Percentiles rank a stretch among this genome's conserved stretches.
Evolutionary conservation across 2,888 invertebrate species (phyloP).

Genomic region (Liodrosophila aerea): DNA sequence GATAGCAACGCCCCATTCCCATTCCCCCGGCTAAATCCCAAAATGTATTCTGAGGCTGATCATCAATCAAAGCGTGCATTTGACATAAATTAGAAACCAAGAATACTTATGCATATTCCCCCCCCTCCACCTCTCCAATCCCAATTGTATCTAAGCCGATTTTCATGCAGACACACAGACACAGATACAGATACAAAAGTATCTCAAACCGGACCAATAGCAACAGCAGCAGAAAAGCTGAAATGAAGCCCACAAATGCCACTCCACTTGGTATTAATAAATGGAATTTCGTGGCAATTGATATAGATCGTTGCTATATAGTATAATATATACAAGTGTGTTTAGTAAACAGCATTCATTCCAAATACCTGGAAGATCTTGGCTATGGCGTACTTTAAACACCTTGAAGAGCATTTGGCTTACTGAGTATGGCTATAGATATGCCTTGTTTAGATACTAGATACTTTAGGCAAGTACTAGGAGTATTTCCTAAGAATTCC

Average conservation of each 20-base stretch:
- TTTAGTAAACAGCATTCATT: too few relatives aligned
- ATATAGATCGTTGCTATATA: neutral
- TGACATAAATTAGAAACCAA: constrained; percentile 76
- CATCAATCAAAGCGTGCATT: constrained; percentile 76
- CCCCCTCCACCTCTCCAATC: constrained; percentile 8
- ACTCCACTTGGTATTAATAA: constrained; percentile 33
- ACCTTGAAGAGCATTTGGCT: too few relatives aligned
- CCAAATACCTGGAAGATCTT: too few relatives aligned
- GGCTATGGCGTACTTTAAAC: too few relatives aligned
- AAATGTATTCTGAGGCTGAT: constrained; percentile 35
- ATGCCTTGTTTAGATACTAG: too few relatives aligned
- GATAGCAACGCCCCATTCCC: constrained; percentile 19
- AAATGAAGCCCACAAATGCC: constrained; percentile 20
- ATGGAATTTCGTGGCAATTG: constrained; percentile 3
- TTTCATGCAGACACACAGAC: constrained; percentile 40
- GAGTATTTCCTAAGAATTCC: too few relatives aligned
- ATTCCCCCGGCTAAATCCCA: constrained; percentile 6
- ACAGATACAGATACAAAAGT: constrained; percentile 25
- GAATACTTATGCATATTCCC: constrained; percentile 48
- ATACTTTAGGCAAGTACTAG: too few relatives aligned
- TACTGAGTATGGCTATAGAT: too few relatives aligned
- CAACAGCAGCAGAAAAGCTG: constrained; percentile 47
- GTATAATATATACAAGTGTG: neutral
- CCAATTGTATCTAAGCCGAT: constrained; percentile 54
- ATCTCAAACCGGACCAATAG: constrained; percentile 35